Percentiles rank a stretch among this genome's conserved stretches.
Conservation (phyloP, 1,140 invertebrate species). For the Rhyacophila brunnea region DNA sequence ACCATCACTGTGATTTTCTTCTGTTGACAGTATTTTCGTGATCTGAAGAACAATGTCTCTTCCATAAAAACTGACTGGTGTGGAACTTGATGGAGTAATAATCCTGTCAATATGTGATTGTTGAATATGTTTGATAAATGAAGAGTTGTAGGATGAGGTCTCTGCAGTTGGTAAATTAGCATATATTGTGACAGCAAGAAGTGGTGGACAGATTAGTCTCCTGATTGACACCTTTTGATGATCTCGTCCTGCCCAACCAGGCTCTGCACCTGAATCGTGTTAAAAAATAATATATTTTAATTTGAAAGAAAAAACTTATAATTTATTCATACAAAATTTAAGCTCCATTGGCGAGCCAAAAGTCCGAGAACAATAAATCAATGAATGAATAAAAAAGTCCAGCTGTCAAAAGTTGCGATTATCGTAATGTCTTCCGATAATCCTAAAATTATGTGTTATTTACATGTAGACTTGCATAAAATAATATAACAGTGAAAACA, state of each 20-base stretch:
- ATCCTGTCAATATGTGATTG: slow-evolving; percentile 36
- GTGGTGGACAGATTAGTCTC: slow-evolving; percentile 37
- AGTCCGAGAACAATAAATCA: too few species aligned
- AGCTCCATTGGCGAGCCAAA: too few species aligned
- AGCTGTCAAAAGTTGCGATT: too few species aligned
- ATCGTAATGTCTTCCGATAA: too few species aligned
- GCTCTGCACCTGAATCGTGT: slow-evolving; percentile 52
- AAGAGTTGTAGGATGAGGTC: slow-evolving; percentile 44
- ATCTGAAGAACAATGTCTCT: slow-evolving; percentile 20
- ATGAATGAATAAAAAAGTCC: too few species aligned
- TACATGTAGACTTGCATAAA: too few species aligned
- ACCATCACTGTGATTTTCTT: slow-evolving; percentile 39
- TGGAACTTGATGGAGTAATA: slow-evolving; percentile 4
- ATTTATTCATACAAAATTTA: not conserved
- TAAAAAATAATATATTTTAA: not conserved
- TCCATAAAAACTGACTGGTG: slow-evolving; percentile 19
- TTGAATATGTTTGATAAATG: slow-evolving; percentile 42
- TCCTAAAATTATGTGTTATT: too few species aligned
- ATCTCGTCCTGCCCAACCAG: slow-evolving; percentile 49
- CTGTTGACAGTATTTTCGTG: slow-evolving; percentile 38
- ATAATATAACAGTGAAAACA: too few species aligned
- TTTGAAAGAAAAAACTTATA: not conserved
- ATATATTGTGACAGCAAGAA: slow-evolving; percentile 39
- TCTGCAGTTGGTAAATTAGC: slow-evolving; percentile 41
- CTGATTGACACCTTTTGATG: slow-evolving; percentile 44